Conservation (phyloP, 2,797 vertebrate species). For the Percopsis omiscomaycus region DNA sequence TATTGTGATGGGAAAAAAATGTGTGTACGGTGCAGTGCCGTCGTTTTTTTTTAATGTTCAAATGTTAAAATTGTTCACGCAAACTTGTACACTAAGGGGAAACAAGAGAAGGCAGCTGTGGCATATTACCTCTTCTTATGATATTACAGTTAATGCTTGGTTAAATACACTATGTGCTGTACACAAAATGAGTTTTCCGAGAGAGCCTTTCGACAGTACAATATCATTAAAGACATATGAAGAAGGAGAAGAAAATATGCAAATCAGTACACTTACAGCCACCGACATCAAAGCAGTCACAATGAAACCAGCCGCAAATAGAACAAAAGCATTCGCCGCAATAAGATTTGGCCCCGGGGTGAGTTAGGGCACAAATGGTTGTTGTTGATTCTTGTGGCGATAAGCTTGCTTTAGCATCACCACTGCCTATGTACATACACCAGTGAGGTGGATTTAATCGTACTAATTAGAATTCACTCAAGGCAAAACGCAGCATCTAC, state of each 20-base stretch:
- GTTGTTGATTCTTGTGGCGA: constrained; percentile 85
- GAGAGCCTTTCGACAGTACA: constrained; percentile 55
- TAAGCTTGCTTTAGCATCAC: constrained; percentile 83
- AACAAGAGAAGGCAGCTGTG: constrained; percentile 14
- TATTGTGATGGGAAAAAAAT: constrained; percentile 19
- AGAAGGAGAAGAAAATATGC: constrained; percentile 71
- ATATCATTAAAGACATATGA: constrained; percentile 74
- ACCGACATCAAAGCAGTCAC: constrained; percentile 79
- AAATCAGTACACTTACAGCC: constrained; percentile 75
- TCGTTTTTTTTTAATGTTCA: constrained; percentile 13
- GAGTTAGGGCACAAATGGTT: constrained; percentile 77
- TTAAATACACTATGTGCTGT: constrained; percentile 38
- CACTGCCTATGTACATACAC: constrained; percentile 80
- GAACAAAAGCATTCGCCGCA: constrained; percentile 82
- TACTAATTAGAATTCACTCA: constrained; percentile 85
- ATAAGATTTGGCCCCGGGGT: constrained; percentile 79
- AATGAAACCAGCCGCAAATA: constrained; percentile 79
- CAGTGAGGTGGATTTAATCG: constrained; percentile 84
- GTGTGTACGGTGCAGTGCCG: constrained; percentile 20
- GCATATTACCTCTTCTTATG: constrained; percentile 28
- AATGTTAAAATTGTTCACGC: constrained; percentile 19
- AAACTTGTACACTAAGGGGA: constrained; percentile 2
- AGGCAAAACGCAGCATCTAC: constrained; percentile 81
- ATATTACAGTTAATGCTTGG: constrained; percentile 26
- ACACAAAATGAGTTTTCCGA: constrained; percentile 47